Evolutionary conservation across 2,797 vertebrate genomes (phyloP).

Genomic region (Coreius guichenoti): DNA sequence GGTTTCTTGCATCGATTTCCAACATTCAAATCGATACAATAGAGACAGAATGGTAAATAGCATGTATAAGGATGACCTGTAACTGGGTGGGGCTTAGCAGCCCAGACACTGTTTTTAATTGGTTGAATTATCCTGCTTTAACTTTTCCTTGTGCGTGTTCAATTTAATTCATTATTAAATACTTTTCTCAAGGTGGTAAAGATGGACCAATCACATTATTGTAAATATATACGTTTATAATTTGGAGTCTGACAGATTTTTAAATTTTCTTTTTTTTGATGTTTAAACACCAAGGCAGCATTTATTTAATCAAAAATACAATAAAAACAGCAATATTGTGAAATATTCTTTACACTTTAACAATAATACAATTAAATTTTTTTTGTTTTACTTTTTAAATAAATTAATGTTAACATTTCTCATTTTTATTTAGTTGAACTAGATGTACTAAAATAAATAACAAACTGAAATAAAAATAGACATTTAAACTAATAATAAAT

Average conservation of each 20-base stretch:
- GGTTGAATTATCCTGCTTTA: neutral
- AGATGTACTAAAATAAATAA: neutral
- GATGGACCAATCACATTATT: too few relatives aligned
- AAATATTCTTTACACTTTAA: neutral
- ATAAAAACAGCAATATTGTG: neutral
- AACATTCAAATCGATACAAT: neutral
- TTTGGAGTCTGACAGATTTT: too few relatives aligned
- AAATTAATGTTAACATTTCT: neutral
- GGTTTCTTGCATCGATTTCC: neutral
- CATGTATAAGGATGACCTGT: neutral
- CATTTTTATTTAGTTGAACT: neutral
- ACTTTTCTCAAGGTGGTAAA: neutral
- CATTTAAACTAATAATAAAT: too few relatives aligned
- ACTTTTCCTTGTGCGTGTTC: neutral
- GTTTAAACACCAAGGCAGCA: neutral
- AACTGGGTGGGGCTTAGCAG: neutral
- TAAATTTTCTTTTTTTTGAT: neutral
- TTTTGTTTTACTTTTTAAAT: too few relatives aligned
- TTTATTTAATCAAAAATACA: neutral
- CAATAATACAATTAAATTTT: too few relatives aligned
- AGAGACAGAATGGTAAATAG: neutral
- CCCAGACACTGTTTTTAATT: neutral
- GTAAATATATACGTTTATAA: neutral
- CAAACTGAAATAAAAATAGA: neutral
- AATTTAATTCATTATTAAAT: neutral